These are phyloP conservation scores for Amblyopsis hoosieri DNA, from an alignment of 2,797 vertebrate species.

Conservation along the genomic window DNA sequence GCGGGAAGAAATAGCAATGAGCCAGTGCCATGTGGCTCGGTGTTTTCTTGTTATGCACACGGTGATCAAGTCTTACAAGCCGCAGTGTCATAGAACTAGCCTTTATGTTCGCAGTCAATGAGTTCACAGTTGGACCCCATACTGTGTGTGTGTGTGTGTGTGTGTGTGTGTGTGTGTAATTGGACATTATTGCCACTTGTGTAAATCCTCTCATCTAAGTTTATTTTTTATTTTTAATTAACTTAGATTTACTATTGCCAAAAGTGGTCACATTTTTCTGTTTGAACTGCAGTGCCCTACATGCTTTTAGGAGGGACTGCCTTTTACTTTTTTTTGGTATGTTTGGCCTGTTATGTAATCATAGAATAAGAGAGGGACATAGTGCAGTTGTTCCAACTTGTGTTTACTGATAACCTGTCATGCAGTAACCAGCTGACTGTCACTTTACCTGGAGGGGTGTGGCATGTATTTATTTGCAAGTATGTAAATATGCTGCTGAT, in stretches of 20 bases:
- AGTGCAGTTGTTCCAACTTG: slow-evolving; percentile 9
- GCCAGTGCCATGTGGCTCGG: slow-evolving; percentile 63
- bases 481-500: not conserved
- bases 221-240: too few relatives aligned
- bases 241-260: not conserved
- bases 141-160: too few relatives aligned
- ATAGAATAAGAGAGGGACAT: slow-evolving; percentile 3
- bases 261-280: not conserved
- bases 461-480: slow-evolving; percentile 12
- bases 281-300: not conserved
- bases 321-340: too few relatives aligned
- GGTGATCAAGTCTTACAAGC: slow-evolving; percentile 28
- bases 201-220: too few relatives aligned
- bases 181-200: not conserved
- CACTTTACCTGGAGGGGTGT: slow-evolving; percentile 60
- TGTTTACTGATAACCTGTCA: slow-evolving; percentile 56
- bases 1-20: slow-evolving; percentile 23
- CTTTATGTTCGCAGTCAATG: slow-evolving; percentile 28
- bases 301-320: not conserved
- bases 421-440: slow-evolving; percentile 67
- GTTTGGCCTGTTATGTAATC: slow-evolving; percentile 27
- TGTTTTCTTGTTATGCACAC: slow-evolving; percentile 59
- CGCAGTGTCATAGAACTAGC: not conserved
- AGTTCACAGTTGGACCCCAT: slow-evolving; percentile 1
- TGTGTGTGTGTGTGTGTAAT: not conserved